Base-by-base conservation (phyloP, 2,797 vertebrate species). In the Thamnophis elegans region DNA sequence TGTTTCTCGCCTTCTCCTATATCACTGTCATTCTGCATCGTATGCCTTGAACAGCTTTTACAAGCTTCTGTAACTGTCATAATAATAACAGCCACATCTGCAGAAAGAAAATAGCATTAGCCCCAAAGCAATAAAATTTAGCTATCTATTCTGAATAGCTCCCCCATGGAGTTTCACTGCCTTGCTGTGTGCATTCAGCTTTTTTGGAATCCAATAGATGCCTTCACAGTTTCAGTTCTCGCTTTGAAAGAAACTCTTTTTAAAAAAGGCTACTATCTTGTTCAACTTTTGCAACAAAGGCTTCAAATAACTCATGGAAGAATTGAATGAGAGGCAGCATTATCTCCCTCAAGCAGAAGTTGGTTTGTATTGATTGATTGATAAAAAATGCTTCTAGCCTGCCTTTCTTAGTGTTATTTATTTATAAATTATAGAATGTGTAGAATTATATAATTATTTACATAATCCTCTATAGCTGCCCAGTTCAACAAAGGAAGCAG, bases 191-290 rank as follows among this genome's bases (percentile, higher is more conserved):
- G 89, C 91, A 93, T 93, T 96, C 96, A 89, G 95, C 93, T 96
- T 96, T 96, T 95, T 94, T 95, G 92, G 90, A 95, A 68, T 26
- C 92, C 91, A 89, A 91, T 95, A 92, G 90, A 92, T 90, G 91
- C 93, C 93, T 93, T 95, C 93, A 92, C 90, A 92, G 88, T 96
- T 96, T 96, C 94, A 94, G 93, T 90, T 42, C 94, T 94, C 94
- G 93, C 93, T 96, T 96, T 94, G 94, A 94, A 26, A 96, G 93
- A 95, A 95, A 93, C 62, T 58, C 93, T 93, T 96, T 96, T 93
- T 96, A 96, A 0, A 12, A 94, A 96, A 96, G 94, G 95, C 94
- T 94, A 91, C 94, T 88, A 78, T 91, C 95, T 94, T 96, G 95
- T 96, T 94, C 92, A 92, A 95, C 93, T 92, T 56, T 93, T 95